Conservation (phyloP, 2,113 vertebrate species). For the Actenoides hombroni region DNA sequence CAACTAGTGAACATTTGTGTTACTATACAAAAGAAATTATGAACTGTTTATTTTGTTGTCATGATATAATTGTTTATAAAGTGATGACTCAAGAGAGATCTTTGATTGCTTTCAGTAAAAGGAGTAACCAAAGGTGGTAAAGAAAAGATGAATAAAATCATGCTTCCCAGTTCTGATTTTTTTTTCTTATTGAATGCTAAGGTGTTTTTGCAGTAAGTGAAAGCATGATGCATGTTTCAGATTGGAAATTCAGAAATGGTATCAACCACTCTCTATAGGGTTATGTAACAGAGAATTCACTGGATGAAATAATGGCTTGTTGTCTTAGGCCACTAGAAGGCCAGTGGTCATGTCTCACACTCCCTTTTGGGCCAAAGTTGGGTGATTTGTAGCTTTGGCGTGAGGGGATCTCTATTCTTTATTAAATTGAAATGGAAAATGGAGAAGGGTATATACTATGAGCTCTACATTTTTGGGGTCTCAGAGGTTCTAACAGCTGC, state of each 20-base stretch:
- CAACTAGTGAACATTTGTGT: background rate
- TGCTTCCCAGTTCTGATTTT: background rate
- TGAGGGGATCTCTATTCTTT: background rate
- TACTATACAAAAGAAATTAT: background rate
- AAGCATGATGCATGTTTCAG: background rate
- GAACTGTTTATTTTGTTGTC: constrained; percentile 1
- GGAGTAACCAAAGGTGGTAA: background rate
- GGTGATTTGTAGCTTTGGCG: background rate
- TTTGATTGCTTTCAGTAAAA: background rate
- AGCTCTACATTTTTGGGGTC: background rate
- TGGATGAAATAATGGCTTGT: background rate
- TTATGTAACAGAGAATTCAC: background rate
- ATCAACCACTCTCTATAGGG: background rate
- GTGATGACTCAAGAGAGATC: background rate
- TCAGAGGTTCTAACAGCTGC: background rate
- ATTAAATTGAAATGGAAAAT: background rate
- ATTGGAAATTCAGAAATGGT: background rate
- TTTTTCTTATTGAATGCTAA: background rate
- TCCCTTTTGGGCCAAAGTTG: background rate
- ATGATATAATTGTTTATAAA: background rate
- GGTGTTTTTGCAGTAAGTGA: background rate
- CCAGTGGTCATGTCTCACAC: background rate
- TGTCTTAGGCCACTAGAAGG: background rate
- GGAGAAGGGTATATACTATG: background rate
- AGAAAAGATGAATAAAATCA: background rate